Evolutionary conservation across 2,888 invertebrate species (phyloP), one percentile per base, ranked within the genome.

Genomic region (Aphelenchoides bicaudatus): DNA sequence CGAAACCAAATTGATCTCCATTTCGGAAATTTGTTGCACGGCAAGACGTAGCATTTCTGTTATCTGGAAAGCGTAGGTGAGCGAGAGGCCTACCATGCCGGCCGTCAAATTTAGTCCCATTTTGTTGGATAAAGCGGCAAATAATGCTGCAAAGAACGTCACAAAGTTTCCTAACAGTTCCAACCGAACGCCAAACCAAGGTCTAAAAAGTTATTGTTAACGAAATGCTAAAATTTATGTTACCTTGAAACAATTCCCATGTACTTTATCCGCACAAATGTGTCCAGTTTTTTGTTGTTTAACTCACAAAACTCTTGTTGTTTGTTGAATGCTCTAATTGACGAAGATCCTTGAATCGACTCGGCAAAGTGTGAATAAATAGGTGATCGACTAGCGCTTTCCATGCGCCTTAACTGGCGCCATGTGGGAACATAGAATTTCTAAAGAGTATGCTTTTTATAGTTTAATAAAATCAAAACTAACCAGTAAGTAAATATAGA

Each of bases 141-240:
- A 93, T 59, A 96, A 80, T 0, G 93, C 88, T 2, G 96, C 87
- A 80, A 92, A 93, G 79, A 98, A 87, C 67, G 94, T 92, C 67
- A 96, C 90, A 62, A 89, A 83, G 82, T 93, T 96, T 66, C 94
- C 96, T 59, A 96, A 88, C 86, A 91, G 90, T 83, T 98, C 96
- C 61, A 98, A 83, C 30, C 94, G 85, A 31, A 98, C 85, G 0
- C 93, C 91, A 70, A 98, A 83, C 96, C 96, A 96, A 5, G 34
- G 34, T n/a, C n/a, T n/a, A n/a, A n/a, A n/a, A n/a, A n/a, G n/a
- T n/a, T n/a, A n/a, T n/a, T n/a, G n/a, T n/a, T n/a, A n/a, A n/a
- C n/a, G n/a, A n/a, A n/a, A n/a, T n/a, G n/a, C n/a, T n/a, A n/a
- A n/a, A n/a, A n/a, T n/a, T n/a, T n/a, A n/a, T n/a, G n/a, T n/a